A percentile compares a stretch with the other conserved stretches of the same genome.
Evolutionary conservation across 2,113 vertebrate genomes (phyloP).

Genomic region (Xyliphius kryptos): DNA sequence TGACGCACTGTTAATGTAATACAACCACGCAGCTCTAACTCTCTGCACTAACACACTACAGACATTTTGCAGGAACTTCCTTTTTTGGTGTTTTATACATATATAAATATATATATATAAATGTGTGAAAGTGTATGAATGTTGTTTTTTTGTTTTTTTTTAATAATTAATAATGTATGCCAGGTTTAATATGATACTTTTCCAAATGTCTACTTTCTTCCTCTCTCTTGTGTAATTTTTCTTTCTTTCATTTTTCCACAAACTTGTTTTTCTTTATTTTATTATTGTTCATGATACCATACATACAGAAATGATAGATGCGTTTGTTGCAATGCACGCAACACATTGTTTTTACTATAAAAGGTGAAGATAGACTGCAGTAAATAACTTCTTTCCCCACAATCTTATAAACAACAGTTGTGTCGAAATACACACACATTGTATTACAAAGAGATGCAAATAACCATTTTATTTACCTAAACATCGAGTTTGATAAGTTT

Average conservation of each 20-base stretch:
- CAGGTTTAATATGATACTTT: slow-evolving; percentile 55
- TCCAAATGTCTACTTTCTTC: slow-evolving; percentile 22
- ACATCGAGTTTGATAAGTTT: no score
- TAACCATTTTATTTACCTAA: no score
- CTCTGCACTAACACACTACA: slow-evolving; percentile 66
- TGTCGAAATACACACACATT: no score
- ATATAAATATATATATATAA: slow-evolving; percentile 59
- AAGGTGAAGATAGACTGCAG: no score
- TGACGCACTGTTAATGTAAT: slow-evolving; percentile 34
- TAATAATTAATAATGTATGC: slow-evolving; percentile 56
- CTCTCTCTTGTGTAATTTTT: slow-evolving; percentile 19
- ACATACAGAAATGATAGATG: slow-evolving; percentile 13
- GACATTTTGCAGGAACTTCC: slow-evolving; percentile 58
- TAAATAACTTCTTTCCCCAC: no score
- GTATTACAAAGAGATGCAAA: no score
- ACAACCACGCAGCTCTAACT: slow-evolving; percentile 38
- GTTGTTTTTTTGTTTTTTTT: slow-evolving; percentile 56
- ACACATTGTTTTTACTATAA: background rate
- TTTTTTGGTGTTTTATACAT: slow-evolving; percentile 70
- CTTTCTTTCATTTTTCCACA: slow-evolving; percentile 25
- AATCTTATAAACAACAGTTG: no score
- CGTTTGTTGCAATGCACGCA: background rate
- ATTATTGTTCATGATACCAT: slow-evolving; percentile 23
- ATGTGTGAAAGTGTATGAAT: slow-evolving; percentile 67
- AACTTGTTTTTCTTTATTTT: slow-evolving; percentile 33